Percentiles rank a stretch among this genome's conserved stretches.
Conservation (phyloP, 2,797 vertebrate species). For the Myripristis murdjan region DNA sequence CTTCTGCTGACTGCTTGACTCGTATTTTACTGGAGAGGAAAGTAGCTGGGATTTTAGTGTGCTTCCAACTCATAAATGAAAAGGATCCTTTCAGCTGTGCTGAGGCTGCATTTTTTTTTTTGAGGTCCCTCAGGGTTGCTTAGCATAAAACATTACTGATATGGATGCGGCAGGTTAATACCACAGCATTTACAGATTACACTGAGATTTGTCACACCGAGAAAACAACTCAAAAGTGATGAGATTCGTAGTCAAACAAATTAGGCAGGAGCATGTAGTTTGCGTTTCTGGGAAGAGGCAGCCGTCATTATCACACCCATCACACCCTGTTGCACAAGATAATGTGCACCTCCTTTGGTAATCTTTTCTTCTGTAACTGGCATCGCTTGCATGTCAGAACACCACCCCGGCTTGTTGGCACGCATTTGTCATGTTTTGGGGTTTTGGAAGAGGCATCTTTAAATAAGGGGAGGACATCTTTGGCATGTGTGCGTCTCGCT, state of each 20-base stretch:
- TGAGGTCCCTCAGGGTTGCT: constrained; percentile 17
- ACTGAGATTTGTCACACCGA: no score
- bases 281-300: constrained; percentile 33
- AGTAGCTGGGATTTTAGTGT: constrained; percentile 36
- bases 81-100: constrained; percentile 15
- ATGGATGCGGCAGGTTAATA: constrained; percentile 4
- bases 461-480: constrained; percentile 11
- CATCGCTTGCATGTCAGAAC: constrained; percentile 38
- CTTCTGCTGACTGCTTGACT: constrained; percentile 59
- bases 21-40: constrained; percentile 51
- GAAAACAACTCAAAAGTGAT: constrained; percentile 8
- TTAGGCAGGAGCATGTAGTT: not conserved
- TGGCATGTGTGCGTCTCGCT: constrained; percentile 9
- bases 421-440: constrained; percentile 26
- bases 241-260: not conserved
- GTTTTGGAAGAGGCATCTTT: constrained; percentile 15
- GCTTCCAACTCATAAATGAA: constrained; percentile 32
- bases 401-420: not conserved
- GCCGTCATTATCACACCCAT: constrained; percentile 15
- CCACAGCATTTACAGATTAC: not conserved
- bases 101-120: constrained; percentile 6
- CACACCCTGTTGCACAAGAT: constrained; percentile 34
- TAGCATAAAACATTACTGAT: not conserved
- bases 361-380: constrained; percentile 18
- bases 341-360: constrained; percentile 25